Evolutionary conservation across 2,888 invertebrate genomes (phyloP).

Genomic region (Drosophila subsilvestris): DNA sequence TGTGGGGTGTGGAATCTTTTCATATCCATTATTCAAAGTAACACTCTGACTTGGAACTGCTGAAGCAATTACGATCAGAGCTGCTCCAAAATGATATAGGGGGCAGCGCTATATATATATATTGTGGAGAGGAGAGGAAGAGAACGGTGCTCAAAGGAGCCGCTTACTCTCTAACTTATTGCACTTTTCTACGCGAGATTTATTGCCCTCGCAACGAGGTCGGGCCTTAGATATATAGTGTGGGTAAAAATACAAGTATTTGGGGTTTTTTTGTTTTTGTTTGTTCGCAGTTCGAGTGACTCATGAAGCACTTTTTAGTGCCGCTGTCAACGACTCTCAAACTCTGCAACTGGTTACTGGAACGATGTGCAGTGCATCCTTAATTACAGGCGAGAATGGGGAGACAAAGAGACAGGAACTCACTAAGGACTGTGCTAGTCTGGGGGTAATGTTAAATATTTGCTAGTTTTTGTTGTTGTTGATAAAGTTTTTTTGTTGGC

Average conservation of each 20-base stretch:
- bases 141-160: slow-evolving; percentile 31
- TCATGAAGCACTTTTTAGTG: slow-evolving; percentile 49
- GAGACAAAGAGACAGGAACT: slow-evolving; percentile 1
- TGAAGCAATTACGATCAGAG: slow-evolving; percentile 43
- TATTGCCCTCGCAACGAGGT: slow-evolving; percentile 47
- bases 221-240: slow-evolving; percentile 50
- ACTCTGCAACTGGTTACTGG: slow-evolving; percentile 5
- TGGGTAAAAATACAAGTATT: slow-evolving; percentile 19
- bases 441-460: slow-evolving; percentile 40
- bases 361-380: slow-evolving; percentile 73
- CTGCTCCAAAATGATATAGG: not conserved
- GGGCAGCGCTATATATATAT: slow-evolving; percentile 5
- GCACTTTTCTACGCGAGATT: slow-evolving; percentile 60
- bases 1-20: not conserved
- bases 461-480: slow-evolving; percentile 60
- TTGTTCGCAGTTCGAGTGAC: slow-evolving; percentile 45
- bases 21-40: slow-evolving; percentile 45
- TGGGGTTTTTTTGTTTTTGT: slow-evolving; percentile 17
- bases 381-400: slow-evolving; percentile 53
- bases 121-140: slow-evolving; percentile 1
- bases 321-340: slow-evolving; percentile 71
- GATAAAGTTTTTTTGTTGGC: slow-evolving; percentile 14
- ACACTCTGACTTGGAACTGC: slow-evolving; percentile 36
- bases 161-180: slow-evolving; percentile 54
- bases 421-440: slow-evolving; percentile 20